phyloP scores from a whole-genome alignment of 2,797 vertebrate species.

The Vultur gryphus region DNA sequence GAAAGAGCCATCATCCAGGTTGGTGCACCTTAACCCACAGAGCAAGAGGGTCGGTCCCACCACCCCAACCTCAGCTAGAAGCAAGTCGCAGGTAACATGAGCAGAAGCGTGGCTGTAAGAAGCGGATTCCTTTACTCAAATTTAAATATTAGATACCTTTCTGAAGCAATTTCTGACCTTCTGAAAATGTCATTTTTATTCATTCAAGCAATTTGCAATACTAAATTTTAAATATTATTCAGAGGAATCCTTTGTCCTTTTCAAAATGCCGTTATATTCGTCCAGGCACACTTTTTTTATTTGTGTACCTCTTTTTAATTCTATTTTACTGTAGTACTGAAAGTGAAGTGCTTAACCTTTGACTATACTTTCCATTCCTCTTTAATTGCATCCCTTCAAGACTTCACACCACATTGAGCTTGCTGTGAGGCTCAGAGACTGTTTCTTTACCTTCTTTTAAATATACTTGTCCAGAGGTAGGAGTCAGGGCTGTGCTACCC shows the following conservation, averaged over 20 bases:
- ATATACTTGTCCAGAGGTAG: not conserved
- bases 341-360: not conserved
- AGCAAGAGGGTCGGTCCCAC: not conserved
- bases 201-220: constrained; percentile 9
- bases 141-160: not conserved
- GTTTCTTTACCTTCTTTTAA: not conserved
- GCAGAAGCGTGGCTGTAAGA: not conserved
- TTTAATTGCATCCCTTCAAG: not conserved
- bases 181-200: constrained; percentile 19
- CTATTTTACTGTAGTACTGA: not conserved
- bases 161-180: constrained; percentile 30
- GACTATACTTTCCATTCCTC: not conserved
- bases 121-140: not conserved
- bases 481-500: not conserved
- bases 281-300: not conserved
- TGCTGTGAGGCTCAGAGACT: not conserved
- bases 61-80: not conserved
- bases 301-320: not conserved
- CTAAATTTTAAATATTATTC: constrained; percentile 42
- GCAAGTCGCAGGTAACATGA: not conserved
- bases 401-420: not conserved
- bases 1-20: not conserved
- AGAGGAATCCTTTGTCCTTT: constrained; percentile 20
- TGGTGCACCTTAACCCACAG: not conserved
- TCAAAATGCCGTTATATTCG: not conserved